Evolutionary conservation across 2,113 vertebrate species (phyloP).

Genomic region (Dicaeum eximium): DNA sequence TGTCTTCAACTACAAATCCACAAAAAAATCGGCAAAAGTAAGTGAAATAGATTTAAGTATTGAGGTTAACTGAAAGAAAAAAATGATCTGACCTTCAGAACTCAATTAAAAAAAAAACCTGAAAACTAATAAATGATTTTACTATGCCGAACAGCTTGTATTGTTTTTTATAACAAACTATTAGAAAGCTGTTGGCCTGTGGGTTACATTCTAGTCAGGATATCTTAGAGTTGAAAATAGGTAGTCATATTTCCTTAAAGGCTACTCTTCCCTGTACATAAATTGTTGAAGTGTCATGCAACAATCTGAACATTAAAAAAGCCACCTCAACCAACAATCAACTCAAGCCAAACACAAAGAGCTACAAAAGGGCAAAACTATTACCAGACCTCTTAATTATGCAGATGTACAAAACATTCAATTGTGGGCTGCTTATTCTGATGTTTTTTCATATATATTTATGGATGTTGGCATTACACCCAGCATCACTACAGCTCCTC

Average conservation of each 20-base stretch:
- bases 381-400: neutral
- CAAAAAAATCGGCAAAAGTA: neutral
- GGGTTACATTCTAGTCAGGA: neutral
- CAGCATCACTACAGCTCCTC: neutral
- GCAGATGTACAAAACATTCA: neutral
- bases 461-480: neutral
- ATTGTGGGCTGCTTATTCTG: neutral
- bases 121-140: neutral
- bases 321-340: neutral
- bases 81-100: neutral
- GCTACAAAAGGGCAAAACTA: neutral
- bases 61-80: neutral
- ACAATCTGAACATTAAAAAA: neutral
- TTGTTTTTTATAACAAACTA: neutral
- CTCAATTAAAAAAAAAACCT: neutral
- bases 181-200: neutral
- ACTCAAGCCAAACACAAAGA: neutral
- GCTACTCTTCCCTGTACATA: neutral
- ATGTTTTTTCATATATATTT: neutral
- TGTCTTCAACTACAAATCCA: neutral
- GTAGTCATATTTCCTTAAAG: neutral
- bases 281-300: neutral
- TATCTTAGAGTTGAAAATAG: neutral
- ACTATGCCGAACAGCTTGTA: neutral
- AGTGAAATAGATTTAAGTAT: neutral